Evolutionary conservation across 2,888 invertebrate species (phyloP), one percentile per base, ranked within the genome.

Genomic region (Stenoptilia bipunctidactyla): DNA sequence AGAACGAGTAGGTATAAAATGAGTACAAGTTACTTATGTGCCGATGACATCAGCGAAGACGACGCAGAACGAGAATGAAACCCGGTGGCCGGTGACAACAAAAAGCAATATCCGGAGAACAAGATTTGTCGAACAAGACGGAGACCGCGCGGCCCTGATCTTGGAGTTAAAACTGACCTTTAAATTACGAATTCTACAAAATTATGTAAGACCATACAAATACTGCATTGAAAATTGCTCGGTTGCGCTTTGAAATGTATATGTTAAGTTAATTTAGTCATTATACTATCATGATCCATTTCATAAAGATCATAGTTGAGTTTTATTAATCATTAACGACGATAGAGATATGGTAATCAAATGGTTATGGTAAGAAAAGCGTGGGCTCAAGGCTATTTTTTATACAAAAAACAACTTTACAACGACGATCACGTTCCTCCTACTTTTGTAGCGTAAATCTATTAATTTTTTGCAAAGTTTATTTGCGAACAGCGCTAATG

Each of bases 71-170:
- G 56, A 61, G 52, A 54, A 58, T 54, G 63, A 66, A 70, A 72
- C 72, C 64, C n/a, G n/a, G n/a, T n/a, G n/a, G n/a, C 66, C 59
- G 39, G 37, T 45, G 20, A 13, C 45, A 50, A 64, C 30, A 30
- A 10, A 30, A 30, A 30, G 30, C 10, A 30, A 30, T 30, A 30
- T 30, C 30, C 30, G 30, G 30, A 30, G 30, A 30, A 30, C 20
- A 20, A 20, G 20, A 20, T 20, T 8, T 20, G 20, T 8, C 6
- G n/a, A 30, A 4, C 30, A 30, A 30, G 30, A 30, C 30, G n/a
- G 61, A 63, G 75, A 74, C 72, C 72, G 67, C 62, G 53, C 70
- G 71, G 68, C 79, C 76, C 62, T 79, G 80, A 79, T 79, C 76
- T 79, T 76, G 71, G 56, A 61, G 61, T 64, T 68, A 30, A 30